Evolutionary conservation across 2,113 vertebrate genomes (phyloP).

Genomic region (Rhagologus leucostigma): DNA sequence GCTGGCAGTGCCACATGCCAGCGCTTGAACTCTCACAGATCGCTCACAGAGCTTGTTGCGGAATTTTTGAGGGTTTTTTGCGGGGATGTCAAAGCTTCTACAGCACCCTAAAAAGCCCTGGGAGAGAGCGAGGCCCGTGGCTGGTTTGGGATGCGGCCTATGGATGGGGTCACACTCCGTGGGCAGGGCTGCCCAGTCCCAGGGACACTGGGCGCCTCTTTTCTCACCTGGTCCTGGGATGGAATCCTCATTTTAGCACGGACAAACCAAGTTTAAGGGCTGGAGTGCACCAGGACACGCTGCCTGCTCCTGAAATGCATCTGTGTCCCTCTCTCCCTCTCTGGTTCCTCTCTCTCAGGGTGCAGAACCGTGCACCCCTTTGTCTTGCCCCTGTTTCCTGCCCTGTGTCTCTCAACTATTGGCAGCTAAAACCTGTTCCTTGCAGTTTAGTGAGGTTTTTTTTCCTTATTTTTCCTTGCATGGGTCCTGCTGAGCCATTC

Average conservation of each 20-base stretch:
- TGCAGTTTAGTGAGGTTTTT: background rate
- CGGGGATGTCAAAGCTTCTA: background rate
- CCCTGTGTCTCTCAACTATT: background rate
- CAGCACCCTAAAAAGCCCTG: background rate
- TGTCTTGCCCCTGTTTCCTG: background rate
- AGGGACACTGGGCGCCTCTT: background rate
- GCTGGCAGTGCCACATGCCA: background rate
- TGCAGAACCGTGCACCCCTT: background rate
- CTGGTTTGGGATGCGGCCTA: background rate
- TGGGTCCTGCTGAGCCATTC: background rate
- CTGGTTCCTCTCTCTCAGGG: background rate
- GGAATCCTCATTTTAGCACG: background rate
- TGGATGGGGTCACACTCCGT: background rate
- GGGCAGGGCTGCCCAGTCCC: background rate
- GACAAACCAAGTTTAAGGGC: background rate
- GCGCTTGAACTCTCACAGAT: background rate
- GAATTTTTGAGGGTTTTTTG: background rate
- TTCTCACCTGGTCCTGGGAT: background rate
- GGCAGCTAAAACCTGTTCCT: background rate
- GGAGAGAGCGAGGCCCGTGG: fast-evolving
- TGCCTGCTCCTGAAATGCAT: background rate
- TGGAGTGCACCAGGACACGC: background rate
- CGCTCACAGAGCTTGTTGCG: background rate
- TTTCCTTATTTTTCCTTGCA: fast-evolving
- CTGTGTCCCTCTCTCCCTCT: background rate